Percentiles rank a stretch among this genome's conserved stretches.
These are phyloP conservation scores for Palythoa heliodiscus DNA, from an alignment of 92 coral and sea anemone genomes.

Conservation along the genomic window DNA sequence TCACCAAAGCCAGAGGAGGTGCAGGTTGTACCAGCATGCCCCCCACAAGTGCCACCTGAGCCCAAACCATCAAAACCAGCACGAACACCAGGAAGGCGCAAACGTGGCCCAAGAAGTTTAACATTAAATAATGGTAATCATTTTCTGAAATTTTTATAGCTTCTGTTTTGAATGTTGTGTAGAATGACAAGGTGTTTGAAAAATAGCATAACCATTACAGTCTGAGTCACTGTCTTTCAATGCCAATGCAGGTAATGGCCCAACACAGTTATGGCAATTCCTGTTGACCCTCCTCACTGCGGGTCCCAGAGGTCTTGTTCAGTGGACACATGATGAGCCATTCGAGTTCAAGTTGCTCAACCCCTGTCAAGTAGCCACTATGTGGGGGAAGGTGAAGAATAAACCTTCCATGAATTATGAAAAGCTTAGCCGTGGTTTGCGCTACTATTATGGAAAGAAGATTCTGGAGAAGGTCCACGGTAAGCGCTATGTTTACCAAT, in stretches of 20 bases:
- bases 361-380: slow-evolving; percentile 74
- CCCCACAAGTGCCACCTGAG: not conserved
- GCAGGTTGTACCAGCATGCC: slow-evolving; percentile 13
- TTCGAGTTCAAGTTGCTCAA: slow-evolving; percentile 89
- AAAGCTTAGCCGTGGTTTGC: slow-evolving; percentile 93
- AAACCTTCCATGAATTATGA: slow-evolving; percentile 98
- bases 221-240: not conserved
- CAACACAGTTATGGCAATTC: slow-evolving; percentile 97
- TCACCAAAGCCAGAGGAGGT: slow-evolving; percentile 19
- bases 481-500: slow-evolving; percentile 93
- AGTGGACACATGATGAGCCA: slow-evolving; percentile 90
- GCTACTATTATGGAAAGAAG: slow-evolving; percentile 93
- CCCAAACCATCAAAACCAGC: slow-evolving; percentile 5
- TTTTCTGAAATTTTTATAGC: not conserved
- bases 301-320: slow-evolving; percentile 50
- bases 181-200: no score
- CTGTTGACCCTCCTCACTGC: slow-evolving; percentile 71
- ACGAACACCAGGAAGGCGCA: slow-evolving; percentile 21
- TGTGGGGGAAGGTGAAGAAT: slow-evolving; percentile 95
- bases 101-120: slow-evolving; percentile 33
- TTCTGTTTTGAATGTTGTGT: not conserved
- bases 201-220: no score
- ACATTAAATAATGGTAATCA: slow-evolving; percentile 23
- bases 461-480: slow-evolving; percentile 96
- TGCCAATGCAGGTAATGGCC: slow-evolving; percentile 73